A percentile compares a stretch with the other conserved stretches of the same genome.
These are phyloP conservation scores for Catharus minimus DNA, from an alignment of 2,113 vertebrate species.

Conservation along the genomic window DNA sequence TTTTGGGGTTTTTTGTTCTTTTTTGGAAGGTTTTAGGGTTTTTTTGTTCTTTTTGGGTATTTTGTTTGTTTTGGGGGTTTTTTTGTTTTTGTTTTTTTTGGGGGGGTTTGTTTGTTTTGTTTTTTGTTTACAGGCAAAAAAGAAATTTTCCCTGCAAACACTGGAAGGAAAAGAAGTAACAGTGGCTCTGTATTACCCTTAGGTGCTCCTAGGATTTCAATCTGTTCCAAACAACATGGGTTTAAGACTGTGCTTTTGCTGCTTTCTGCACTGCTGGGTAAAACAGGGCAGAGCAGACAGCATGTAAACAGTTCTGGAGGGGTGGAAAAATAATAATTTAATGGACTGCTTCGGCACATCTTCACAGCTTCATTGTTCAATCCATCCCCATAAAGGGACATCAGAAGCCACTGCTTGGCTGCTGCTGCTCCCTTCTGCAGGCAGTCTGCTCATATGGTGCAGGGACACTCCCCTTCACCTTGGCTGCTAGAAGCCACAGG, in stretches of 20 bases:
- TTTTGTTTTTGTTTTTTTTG: not conserved
- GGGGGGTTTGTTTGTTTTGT: not conserved
- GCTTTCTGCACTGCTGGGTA: not conserved
- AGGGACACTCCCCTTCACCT: not conserved
- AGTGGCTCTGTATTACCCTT: not conserved
- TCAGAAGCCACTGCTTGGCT: not conserved
- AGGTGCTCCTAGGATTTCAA: not conserved
- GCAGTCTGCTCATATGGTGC: not conserved
- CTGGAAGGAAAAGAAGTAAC: not conserved
- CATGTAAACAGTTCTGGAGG: slow-evolving; percentile 40
- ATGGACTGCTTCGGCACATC: slow-evolving; percentile 48
- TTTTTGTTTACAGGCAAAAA: not conserved
- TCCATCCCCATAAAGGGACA: not conserved
- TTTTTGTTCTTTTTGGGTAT: not conserved
- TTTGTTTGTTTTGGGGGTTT: too few relatives aligned
- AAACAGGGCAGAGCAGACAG: not conserved
- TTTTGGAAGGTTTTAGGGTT: too few relatives aligned
- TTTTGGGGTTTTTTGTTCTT: not conserved
- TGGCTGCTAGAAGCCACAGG: not conserved
- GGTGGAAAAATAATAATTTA: slow-evolving; percentile 56
- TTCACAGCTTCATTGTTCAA: slow-evolving; percentile 60
- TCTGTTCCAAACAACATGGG: not conserved
- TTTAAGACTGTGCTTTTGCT: not conserved
- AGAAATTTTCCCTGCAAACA: not conserved
- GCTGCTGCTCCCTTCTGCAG: slow-evolving; percentile 8